Evolutionary conservation across 1,140 invertebrate genomes (phyloP), one percentile per base, ranked within the genome.

Genomic region (Orussus abietinus): DNA sequence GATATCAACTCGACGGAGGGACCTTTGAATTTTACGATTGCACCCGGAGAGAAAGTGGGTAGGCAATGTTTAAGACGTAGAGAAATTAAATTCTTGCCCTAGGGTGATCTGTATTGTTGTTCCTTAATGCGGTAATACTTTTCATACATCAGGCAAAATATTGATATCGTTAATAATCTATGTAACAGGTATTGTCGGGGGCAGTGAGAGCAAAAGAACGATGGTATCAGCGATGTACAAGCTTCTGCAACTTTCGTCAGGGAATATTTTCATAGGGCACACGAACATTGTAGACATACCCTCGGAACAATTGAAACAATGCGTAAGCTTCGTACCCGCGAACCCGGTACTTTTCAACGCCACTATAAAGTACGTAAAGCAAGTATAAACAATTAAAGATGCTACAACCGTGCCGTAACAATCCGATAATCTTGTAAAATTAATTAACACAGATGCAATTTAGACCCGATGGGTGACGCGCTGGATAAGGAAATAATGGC

Each of bases 161-260:
- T 44, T 34, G 12, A 30, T 1, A 33, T 38, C 12, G 40, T 46
- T 5, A 14, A 21, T 20, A 10, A 9, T 33, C 32, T 5, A 45
- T 36, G 32, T 35, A 40, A 34, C n/a, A 34, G 19, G 35, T 39
- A 25, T 19, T 29, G 11, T 14, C 40, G 38, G 14, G 12, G 34
- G 11, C n/a, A n/a, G n/a, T n/a, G 44, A 46, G 5, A 28, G 32
- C 2, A 47, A 41, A 19, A 35, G 28, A 20, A 41, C 46, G 3
- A 41, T 59, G 12, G 47, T 55, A 7, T 51, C 49, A n/a, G 42
- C 49, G 6, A 12, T 59, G 11, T 49, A 49, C 12, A 39, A 51
- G 40, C 49, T 59, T 22, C 37, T 47, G 2, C 51, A 56, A 21
- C 39, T 59, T 6, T 38, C 28, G n/a, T 34, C 51, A n/a, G 57